These are phyloP conservation scores for Linepithema humile DNA, from an alignment of 1,140 invertebrate species.

Conservation along the genomic window DNA sequence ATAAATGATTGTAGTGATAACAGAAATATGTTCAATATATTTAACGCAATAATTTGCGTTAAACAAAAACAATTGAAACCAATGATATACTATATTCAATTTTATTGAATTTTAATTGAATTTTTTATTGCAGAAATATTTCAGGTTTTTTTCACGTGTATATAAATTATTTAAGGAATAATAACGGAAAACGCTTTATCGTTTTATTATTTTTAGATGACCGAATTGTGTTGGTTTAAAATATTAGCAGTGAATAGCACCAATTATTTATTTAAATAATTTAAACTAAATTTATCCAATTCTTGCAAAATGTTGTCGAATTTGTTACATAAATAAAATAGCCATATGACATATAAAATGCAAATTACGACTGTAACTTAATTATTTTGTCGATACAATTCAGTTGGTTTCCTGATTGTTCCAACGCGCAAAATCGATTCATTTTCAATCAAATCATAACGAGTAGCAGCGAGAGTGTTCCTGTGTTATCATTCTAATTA, in stretches of 20 bases:
- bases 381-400: conserved; percentile 19
- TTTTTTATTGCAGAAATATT: too few species aligned
- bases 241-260: not conserved
- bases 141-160: too few species aligned
- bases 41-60: not conserved
- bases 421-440: not conserved
- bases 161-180: too few species aligned
- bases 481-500: conserved; percentile 51
- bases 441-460: conserved; percentile 34
- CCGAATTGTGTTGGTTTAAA: not conserved
- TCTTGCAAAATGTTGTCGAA: conserved; percentile 11
- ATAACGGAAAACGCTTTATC: not conserved
- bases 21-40: not conserved
- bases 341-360: not conserved
- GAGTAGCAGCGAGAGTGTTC: conserved; percentile 8
- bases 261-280: conserved; percentile 23
- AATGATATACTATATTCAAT: too few species aligned
- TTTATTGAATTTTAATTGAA: too few species aligned
- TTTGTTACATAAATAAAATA: conserved; percentile 17
- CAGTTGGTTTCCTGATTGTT: conserved; percentile 17
- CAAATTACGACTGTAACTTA: conserved; percentile 16
- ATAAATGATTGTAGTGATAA: not conserved
- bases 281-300: conserved; percentile 6
- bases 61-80: not conserved
- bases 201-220: conserved; percentile 25